Conservation (phyloP, 2,113 vertebrate genomes). For the Pteronura brasiliensis region DNA sequence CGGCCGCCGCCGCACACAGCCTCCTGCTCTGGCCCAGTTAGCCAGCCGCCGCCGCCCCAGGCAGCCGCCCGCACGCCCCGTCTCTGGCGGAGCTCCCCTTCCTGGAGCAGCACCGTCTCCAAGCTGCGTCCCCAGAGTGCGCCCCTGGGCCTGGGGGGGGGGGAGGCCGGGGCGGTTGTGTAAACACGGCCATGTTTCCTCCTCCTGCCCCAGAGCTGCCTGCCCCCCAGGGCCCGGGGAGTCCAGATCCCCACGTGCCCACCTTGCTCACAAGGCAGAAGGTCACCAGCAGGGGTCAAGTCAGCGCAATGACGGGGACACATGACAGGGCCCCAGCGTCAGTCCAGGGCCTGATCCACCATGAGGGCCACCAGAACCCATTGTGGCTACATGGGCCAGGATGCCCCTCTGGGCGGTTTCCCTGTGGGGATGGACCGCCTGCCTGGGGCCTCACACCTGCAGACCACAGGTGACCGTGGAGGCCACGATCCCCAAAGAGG, state of each 20-base stretch:
- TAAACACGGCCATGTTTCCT: not conserved
- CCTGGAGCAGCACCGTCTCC: not conserved
- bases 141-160: fast-evolving
- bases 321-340: fast-evolving
- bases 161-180: not conserved
- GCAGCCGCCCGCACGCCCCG: not conserved
- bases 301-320: fast-evolving
- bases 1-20: too few species aligned
- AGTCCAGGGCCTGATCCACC: not conserved
- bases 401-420: fast-evolving
- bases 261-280: fast-evolving
- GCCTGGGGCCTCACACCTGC: not conserved
- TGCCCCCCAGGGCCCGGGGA: too few species aligned
- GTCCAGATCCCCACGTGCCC: too few species aligned
- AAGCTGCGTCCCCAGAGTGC: not conserved
- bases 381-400: fast-evolving
- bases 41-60: not conserved
- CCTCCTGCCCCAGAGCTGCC: not conserved
- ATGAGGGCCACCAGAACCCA: fast-evolving
- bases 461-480: fast-evolving
- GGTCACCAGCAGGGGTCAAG: fast-evolving
- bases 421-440: not conserved
- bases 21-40: fast-evolving
- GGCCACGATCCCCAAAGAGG: fast-evolving
- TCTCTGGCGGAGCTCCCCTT: not conserved